Evolutionary conservation across 2,888 invertebrate species (phyloP).

Genomic region (Andrena bucephala): DNA sequence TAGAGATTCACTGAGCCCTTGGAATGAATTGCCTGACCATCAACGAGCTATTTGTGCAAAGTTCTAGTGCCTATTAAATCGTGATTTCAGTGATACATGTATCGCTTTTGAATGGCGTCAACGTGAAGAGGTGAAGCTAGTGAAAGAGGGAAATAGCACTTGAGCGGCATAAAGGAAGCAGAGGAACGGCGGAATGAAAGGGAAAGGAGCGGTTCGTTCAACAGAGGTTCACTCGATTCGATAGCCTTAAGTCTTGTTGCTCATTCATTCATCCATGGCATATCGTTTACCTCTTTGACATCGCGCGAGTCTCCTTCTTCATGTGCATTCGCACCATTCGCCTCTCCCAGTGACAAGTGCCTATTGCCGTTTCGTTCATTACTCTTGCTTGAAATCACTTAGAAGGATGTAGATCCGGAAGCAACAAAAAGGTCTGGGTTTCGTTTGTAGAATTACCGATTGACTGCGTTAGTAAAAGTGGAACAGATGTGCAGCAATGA

Average conservation of each 20-base stretch:
- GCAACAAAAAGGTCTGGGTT: background rate
- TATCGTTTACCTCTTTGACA: conserved; percentile 39
- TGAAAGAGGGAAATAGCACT: conserved; percentile 45
- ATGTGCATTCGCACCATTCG: background rate
- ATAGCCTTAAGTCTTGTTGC: conserved; percentile 51
- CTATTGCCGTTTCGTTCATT: conserved; percentile 24
- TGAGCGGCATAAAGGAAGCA: conserved; percentile 44
- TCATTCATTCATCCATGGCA: conserved; percentile 51
- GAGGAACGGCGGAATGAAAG: conserved; percentile 14
- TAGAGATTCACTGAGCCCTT: background rate
- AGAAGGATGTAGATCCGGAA: background rate
- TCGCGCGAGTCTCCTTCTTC: conserved; percentile 7
- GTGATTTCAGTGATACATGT: conserved; percentile 31
- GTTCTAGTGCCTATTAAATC: background rate
- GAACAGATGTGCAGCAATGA: too few species aligned
- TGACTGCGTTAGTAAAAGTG: too few species aligned
- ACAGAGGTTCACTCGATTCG: conserved; percentile 52
- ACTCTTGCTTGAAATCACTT: background rate
- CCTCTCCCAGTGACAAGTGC: background rate
- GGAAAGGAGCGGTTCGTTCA: conserved; percentile 37
- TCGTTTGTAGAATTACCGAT: background rate
- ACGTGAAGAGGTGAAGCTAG: conserved; percentile 32
- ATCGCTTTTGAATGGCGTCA: background rate
- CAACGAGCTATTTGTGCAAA: background rate
- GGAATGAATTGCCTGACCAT: background rate